A percentile compares a stretch with the other conserved stretches of the same genome.
Conservation (phyloP, 2,888 invertebrate species). For the Trachelus iudaicus region DNA sequence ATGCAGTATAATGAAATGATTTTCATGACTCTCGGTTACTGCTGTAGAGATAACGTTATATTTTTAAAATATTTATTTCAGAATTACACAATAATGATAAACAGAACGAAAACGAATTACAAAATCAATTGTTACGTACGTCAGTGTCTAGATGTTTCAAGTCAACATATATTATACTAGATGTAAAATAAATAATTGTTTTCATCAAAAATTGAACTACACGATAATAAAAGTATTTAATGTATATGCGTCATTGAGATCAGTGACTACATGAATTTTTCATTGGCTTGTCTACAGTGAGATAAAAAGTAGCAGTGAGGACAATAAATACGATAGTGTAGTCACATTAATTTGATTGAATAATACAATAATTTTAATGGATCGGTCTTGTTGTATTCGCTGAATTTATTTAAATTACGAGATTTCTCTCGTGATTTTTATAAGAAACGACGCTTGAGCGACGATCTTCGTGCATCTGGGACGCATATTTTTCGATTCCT, state of each 20-base stretch:
- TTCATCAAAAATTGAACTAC: slow-evolving; percentile 22
- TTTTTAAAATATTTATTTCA: slow-evolving; percentile 60
- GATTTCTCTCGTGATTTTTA: not conserved
- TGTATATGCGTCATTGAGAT: slow-evolving; percentile 31
- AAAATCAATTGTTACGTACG: slow-evolving; percentile 23
- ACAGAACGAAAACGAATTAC: slow-evolving; percentile 28
- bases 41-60: not conserved
- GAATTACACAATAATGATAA: slow-evolving; percentile 50
- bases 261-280: slow-evolving; percentile 31
- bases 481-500: slow-evolving; percentile 25
- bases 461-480: slow-evolving; percentile 1
- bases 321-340: not conserved
- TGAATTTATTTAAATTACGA: not conserved
- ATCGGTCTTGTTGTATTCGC: not conserved
- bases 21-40: not conserved
- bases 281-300: not conserved
- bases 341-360: not conserved
- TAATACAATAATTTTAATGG: not conserved
- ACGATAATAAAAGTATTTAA: slow-evolving; percentile 29
- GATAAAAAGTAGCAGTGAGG: not conserved
- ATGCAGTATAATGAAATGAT: not conserved
- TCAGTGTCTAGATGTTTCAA: slow-evolving; percentile 30
- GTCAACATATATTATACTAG: slow-evolving; percentile 28
- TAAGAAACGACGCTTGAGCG: not conserved
- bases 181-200: slow-evolving; percentile 40